Evolutionary conservation across 2,797 vertebrate species (phyloP).

Genomic region (Lithobates pipiens): DNA sequence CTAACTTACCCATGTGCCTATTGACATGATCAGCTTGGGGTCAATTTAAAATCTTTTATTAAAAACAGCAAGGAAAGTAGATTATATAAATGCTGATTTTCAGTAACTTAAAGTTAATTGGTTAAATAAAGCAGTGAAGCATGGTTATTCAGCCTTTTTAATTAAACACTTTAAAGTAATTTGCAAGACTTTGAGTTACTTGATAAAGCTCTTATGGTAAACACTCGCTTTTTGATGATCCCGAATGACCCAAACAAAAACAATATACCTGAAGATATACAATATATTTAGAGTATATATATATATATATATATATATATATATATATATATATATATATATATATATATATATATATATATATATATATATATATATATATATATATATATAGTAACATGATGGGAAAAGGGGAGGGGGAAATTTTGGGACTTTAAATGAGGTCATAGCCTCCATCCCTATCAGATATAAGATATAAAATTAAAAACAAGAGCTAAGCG

Average conservation of each 20-base stretch:
- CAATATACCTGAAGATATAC: not conserved
- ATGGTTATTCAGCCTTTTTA: conserved; percentile 44
- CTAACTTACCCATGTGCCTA: not conserved
- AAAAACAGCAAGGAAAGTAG: conserved; percentile 12
- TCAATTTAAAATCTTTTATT: conserved; percentile 4
- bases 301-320: not conserved
- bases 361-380: too few relatives aligned
- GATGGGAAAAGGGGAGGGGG: too few relatives aligned
- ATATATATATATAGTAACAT: too few relatives aligned
- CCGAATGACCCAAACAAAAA: not conserved
- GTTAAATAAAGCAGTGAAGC: conserved; percentile 45
- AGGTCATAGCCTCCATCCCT: too few relatives aligned
- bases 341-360: too few relatives aligned
- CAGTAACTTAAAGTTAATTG: conserved; percentile 36
- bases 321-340: too few relatives aligned
- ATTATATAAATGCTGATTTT: conserved; percentile 37
- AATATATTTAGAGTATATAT: not conserved
- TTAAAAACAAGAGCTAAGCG: too few relatives aligned
- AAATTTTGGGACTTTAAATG: too few relatives aligned
- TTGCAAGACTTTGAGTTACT: conserved; percentile 31
- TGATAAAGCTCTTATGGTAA: conserved; percentile 30
- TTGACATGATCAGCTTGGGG: not conserved
- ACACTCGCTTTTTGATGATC: conserved; percentile 5
- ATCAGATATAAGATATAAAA: too few relatives aligned
- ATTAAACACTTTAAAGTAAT: conserved; percentile 40